Percentiles rank a stretch among this genome's conserved stretches.
These are phyloP conservation scores for Hyphantria cunea DNA, from an alignment of 1,140 invertebrate species.

Conservation along the genomic window DNA sequence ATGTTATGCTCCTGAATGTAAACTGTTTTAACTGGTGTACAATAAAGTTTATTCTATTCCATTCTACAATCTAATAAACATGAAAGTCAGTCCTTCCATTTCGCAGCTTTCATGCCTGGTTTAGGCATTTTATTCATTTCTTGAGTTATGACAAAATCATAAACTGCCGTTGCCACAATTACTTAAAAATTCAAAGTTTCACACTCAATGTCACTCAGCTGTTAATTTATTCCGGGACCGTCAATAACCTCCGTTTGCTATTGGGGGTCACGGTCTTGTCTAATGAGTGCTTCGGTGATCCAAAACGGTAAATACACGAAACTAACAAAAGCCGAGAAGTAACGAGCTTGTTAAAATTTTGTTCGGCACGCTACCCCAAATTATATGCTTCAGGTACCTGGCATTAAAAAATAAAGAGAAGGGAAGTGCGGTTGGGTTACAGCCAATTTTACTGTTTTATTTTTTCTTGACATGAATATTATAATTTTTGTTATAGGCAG, in stretches of 20 bases:
- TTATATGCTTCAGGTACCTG: neutral
- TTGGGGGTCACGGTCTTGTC: conserved; percentile 1
- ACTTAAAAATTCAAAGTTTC: neutral
- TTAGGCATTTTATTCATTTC: too few species aligned
- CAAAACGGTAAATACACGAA: conserved; percentile 1
- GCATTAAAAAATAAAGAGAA: neutral
- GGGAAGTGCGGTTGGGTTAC: neutral
- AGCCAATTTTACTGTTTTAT: neutral
- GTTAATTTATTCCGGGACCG: neutral
- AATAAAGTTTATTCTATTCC: too few species aligned
- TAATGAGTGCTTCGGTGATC: conserved; percentile 10
- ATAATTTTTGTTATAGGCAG: neutral
- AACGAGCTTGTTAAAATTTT: neutral
- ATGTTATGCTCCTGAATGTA: too few species aligned
- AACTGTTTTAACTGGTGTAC: too few species aligned
- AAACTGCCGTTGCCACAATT: too few species aligned
- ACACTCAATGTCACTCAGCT: neutral
- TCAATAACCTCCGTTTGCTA: neutral
- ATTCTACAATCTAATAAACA: too few species aligned
- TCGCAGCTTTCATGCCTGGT: too few species aligned
- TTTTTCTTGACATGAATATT: neutral
- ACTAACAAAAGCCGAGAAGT: conserved; percentile 1
- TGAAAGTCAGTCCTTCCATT: too few species aligned
- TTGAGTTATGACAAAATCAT: too few species aligned
- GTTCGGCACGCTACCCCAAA: neutral